Evolutionary conservation across 2,797 vertebrate species (phyloP).

Genomic region (Rhinichthys osculus): DNA sequence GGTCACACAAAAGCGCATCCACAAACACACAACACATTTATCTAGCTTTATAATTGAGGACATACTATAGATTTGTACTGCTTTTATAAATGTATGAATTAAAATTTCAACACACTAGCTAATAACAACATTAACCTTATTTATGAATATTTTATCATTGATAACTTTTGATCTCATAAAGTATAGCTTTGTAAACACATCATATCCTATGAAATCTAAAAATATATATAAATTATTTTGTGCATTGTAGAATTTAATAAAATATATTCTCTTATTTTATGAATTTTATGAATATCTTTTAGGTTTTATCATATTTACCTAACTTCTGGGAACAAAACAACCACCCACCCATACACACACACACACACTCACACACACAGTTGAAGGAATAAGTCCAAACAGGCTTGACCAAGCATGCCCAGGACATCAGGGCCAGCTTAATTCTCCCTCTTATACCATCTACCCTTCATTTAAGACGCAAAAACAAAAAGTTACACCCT

Average conservation of each 20-base stretch:
- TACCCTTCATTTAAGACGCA: neutral
- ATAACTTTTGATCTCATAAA: neutral
- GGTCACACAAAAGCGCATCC: slow-evolving; percentile 17
- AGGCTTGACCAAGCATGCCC: slow-evolving; percentile 28
- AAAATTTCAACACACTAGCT: neutral
- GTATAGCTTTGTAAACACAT: neutral
- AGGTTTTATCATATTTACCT: slow-evolving; percentile 7
- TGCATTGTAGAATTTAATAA: neutral
- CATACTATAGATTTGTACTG: neutral
- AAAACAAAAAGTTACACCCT: neutral
- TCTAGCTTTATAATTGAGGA: neutral
- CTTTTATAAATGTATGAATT: neutral
- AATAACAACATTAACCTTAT: slow-evolving; percentile 28
- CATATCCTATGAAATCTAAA: neutral
- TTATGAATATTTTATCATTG: neutral
- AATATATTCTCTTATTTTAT: neutral
- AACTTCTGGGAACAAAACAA: neutral
- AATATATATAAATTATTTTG: neutral
- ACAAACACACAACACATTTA: slow-evolving; percentile 2
- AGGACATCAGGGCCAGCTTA: neutral
- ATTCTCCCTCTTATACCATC: neutral
- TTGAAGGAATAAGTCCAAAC: slow-evolving; percentile 12
- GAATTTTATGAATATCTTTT: neutral
- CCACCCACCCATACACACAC: neutral
- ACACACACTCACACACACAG: neutral